These are phyloP conservation scores for Nezara viridula DNA, from an alignment of 2,888 invertebrate genomes.

Conservation along the genomic window DNA sequence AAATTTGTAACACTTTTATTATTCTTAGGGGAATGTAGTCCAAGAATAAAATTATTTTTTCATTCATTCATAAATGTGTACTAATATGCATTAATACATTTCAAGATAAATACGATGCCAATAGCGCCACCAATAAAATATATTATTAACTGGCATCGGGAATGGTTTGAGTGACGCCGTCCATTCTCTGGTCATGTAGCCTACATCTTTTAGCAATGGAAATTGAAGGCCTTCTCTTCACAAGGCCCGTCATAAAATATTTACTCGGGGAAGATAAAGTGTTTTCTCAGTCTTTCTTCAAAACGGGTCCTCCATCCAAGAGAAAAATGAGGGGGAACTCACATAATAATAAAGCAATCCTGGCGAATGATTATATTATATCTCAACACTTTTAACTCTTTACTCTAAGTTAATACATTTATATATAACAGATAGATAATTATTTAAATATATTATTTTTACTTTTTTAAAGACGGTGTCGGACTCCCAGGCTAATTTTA, in stretches of 20 bases:
- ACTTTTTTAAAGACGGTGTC: too few relatives aligned
- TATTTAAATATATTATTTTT: too few relatives aligned
- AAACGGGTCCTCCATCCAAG: background rate
- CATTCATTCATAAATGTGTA: too few relatives aligned
- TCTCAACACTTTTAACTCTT: background rate
- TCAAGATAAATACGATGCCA: too few relatives aligned
- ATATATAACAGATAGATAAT: too few relatives aligned
- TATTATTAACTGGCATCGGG: background rate
- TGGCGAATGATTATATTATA: background rate
- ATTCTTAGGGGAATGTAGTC: too few relatives aligned
- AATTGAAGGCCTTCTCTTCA: background rate
- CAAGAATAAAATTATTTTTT: too few relatives aligned
- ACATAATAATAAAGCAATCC: background rate
- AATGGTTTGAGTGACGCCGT: background rate
- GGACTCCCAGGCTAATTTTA: too few relatives aligned
- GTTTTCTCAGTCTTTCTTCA: background rate
- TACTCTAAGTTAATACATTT: background rate
- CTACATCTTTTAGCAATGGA: constrained; percentile 7
- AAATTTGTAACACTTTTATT: too few relatives aligned
- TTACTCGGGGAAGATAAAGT: constrained; percentile 1
- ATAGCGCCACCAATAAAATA: too few relatives aligned
- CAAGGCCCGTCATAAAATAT: background rate
- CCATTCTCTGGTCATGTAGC: background rate
- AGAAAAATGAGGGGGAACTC: background rate
- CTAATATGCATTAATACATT: too few relatives aligned